These are phyloP conservation scores for Eufriesea mexicana DNA, from an alignment of 1,140 invertebrate species.

Conservation along the genomic window DNA sequence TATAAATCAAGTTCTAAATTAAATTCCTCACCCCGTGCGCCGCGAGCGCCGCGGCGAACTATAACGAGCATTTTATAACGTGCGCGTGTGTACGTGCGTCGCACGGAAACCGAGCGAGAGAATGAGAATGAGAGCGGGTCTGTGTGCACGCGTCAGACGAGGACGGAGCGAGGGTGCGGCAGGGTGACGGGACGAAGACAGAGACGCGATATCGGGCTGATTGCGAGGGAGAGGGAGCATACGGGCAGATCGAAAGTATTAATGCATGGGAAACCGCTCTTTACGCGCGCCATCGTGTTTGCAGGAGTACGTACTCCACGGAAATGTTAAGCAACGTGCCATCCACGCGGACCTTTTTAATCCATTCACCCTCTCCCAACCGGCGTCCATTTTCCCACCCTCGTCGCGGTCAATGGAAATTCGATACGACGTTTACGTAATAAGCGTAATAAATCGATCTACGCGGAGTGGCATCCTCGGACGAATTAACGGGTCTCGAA, in stretches of 20 bases:
- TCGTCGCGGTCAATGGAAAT: neutral
- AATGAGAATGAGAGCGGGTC: conserved; percentile 28
- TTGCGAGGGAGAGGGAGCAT: conserved; percentile 12
- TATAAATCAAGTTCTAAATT: conserved; percentile 82
- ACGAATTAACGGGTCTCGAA: neutral
- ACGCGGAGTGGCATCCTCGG: neutral
- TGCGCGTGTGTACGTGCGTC: conserved; percentile 61
- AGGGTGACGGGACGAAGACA: neutral
- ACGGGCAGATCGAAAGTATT: neutral
- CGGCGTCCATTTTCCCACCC: no score
- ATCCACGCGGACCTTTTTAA: no score
- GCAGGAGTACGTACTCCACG: neutral
- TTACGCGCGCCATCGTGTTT: neutral
- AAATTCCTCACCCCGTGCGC: conserved; percentile 76
- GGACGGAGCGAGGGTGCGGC: neutral
- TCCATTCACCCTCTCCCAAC: no score
- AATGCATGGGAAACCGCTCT: neutral
- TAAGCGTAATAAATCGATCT: neutral
- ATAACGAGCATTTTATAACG: conserved; percentile 79
- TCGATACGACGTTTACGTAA: neutral
- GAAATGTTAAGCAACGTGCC: conserved; percentile 2
- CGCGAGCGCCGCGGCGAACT: conserved; percentile 66
- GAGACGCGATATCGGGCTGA: conserved; percentile 35
- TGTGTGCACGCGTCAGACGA: conserved; percentile 10
- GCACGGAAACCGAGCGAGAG: conserved; percentile 21